Evolutionary conservation across 2,113 vertebrate species (phyloP).

Genomic region (Eolophus roseicapilla): DNA sequence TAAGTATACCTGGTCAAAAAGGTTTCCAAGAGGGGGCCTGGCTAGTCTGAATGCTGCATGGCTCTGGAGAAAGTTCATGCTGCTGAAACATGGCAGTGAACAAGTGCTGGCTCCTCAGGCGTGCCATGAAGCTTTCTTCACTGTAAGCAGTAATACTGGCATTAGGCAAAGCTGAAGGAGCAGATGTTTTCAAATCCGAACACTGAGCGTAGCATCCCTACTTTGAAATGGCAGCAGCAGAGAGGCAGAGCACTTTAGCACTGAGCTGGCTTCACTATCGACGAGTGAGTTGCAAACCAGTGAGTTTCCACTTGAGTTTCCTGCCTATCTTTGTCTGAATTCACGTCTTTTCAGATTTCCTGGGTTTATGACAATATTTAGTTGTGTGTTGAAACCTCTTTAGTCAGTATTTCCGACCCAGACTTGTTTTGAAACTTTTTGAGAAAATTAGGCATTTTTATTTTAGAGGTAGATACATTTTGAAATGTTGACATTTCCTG

Average conservation of each 20-base stretch:
- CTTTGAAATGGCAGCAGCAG: background rate
- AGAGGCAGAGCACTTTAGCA: background rate
- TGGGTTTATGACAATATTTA: background rate
- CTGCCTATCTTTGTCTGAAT: background rate
- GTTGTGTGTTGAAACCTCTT: background rate
- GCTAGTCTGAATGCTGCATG: background rate
- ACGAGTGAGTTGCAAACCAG: background rate
- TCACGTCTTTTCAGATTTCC: background rate
- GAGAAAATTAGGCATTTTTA: background rate
- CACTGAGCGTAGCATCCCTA: background rate
- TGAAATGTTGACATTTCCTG: background rate
- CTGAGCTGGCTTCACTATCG: background rate
- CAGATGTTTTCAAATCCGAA: background rate
- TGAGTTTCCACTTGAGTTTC: background rate
- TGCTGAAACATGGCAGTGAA: background rate
- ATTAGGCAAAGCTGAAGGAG: background rate
- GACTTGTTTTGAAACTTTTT: background rate
- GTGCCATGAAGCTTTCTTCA: background rate
- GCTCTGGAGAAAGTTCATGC: background rate
- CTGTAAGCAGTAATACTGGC: background rate
- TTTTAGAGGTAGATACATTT: background rate
- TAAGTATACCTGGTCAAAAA: background rate
- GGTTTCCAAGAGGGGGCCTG: background rate
- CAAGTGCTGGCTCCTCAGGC: background rate
- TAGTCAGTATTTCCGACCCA: background rate